phyloP scores from a whole-genome alignment of 2,888 invertebrate species.

The Tridacna crocea region DNA sequence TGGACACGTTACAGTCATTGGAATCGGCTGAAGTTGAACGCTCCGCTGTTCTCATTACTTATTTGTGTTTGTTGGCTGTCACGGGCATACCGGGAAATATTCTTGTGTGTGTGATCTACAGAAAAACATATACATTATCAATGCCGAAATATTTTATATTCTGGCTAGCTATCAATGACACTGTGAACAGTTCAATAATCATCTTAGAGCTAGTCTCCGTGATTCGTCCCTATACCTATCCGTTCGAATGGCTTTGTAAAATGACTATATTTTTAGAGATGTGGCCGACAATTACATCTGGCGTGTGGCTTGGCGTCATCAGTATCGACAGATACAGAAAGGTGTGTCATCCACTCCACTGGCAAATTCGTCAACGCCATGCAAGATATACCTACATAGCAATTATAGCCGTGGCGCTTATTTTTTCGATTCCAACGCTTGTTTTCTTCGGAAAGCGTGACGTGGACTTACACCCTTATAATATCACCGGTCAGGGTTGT shows the following conservation, averaged over 20 bases:
- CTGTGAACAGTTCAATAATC: constrained; percentile 42
- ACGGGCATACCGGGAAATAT: constrained; percentile 55
- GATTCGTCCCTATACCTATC: constrained; percentile 44
- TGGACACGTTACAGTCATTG: constrained; percentile 1
- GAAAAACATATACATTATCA: constrained; percentile 31
- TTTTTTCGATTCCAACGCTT: constrained; percentile 49
- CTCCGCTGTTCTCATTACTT: constrained; percentile 34
- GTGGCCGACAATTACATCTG: constrained; percentile 49
- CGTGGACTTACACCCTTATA: constrained; percentile 15
- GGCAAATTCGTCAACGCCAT: constrained; percentile 44
- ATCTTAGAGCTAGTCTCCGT: constrained; percentile 50
- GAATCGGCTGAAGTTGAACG: constrained; percentile 38
- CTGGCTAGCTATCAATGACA: constrained; percentile 52
- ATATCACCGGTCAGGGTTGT: constrained; percentile 49
- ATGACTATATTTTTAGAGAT: constrained; percentile 53
- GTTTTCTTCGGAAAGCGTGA: constrained; percentile 50
- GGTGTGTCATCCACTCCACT: constrained; percentile 44
- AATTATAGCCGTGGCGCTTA: constrained; percentile 26
- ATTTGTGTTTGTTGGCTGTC: constrained; percentile 37
- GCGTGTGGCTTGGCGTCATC: constrained; percentile 39
- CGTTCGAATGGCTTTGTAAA: constrained; percentile 50
- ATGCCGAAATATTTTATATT: constrained; percentile 48
- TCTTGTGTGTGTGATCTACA: constrained; percentile 37
- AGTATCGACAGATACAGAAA: constrained; percentile 50
- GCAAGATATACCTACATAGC: constrained; percentile 30